Base-by-base conservation (phyloP, 2,113 vertebrate genomes). In the Parus major region DNA sequence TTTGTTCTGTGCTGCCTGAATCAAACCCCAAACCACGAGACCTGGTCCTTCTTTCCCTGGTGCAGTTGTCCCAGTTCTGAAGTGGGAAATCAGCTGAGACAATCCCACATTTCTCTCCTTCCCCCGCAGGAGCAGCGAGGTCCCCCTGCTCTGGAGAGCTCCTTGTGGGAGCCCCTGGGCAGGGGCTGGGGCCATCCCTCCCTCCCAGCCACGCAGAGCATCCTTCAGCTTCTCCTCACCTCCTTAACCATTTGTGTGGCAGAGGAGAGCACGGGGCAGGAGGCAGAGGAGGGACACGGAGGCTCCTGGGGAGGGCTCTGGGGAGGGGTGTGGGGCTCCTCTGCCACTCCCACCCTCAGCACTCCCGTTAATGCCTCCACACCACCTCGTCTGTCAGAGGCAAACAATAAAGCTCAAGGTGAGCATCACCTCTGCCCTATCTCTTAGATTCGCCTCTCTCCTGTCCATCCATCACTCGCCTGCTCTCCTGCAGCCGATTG, bases 361-460 rank as follows among this genome's bases (percentile, higher is more conserved):
- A 2, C 89, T 81, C 42, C 5, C 13, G 11, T 31, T 28, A 18
- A 17, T 56, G 80, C 90, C 82, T 82, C 65, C 57, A 7, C 79
- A 8, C 42, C 5, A 1, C 75, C 71, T 25, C 0, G 17, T 41
- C 86, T 80, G 72, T 24, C 86, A 11, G 55, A 69, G 88, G 90
- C 88, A 57, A 86, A 94, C 93, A 89, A 82, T 85, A 90, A 79
- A 86, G 92, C 95, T 95, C 96, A 96, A 97, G 97, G 97, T 97
- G 97, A 97, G 75, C 93, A 80, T 97, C 96, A 97, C 96, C 97
- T 96, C 96, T 93, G 94, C 90, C 96, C 95, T 93, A 39, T 92
- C 91, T 93, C 94, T 73, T 11, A 93, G 96, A 93, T 92, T 85
- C 14, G 2, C 89, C 90, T 91, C 96, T 76, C 95, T 83, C 53